A percentile compares a stretch with the other conserved stretches of the same genome.
Evolutionary conservation across 1,140 invertebrate species (phyloP).

Genomic region (Brachionus manjavacas): DNA sequence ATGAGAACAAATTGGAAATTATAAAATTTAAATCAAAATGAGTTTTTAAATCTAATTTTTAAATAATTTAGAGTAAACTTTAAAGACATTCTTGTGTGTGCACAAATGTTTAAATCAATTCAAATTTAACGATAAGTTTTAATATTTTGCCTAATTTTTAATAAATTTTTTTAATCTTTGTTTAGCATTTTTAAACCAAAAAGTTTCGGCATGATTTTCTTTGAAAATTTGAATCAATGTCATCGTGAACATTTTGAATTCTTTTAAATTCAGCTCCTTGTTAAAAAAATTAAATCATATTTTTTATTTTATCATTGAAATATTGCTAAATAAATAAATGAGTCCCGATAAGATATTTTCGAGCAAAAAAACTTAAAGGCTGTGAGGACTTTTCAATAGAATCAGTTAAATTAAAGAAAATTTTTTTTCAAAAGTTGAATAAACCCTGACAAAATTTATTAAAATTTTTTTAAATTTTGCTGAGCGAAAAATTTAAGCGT

Average conservation of each 20-base stretch:
- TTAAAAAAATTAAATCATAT: too few relatives aligned
- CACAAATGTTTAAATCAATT: neutral
- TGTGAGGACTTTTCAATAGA: too few relatives aligned
- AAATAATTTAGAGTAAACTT: neutral
- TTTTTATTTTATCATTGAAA: too few relatives aligned
- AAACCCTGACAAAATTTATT: too few relatives aligned
- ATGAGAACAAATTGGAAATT: conserved; percentile 54
- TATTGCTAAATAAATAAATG: too few relatives aligned
- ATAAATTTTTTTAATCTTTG: neutral
- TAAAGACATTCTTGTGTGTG: neutral
- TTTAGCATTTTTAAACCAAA: neutral
- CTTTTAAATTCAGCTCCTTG: conserved; percentile 48
- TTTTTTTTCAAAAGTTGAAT: too few relatives aligned
- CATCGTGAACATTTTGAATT: conserved; percentile 50
- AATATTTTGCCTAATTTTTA: neutral
- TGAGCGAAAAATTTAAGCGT: too few relatives aligned
- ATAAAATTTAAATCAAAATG: conserved; percentile 10
- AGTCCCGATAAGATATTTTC: too few relatives aligned
- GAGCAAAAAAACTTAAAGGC: too few relatives aligned
- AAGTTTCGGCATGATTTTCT: conserved; percentile 36
- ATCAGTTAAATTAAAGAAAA: too few relatives aligned
- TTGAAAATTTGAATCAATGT: conserved; percentile 49
- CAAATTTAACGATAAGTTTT: neutral
- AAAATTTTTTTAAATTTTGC: too few relatives aligned
- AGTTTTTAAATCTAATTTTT: neutral